Evolutionary conservation across 53 echinoderm and acorn worm genomes (phyloP).

Genomic region (Apostichopus leukothele): DNA sequence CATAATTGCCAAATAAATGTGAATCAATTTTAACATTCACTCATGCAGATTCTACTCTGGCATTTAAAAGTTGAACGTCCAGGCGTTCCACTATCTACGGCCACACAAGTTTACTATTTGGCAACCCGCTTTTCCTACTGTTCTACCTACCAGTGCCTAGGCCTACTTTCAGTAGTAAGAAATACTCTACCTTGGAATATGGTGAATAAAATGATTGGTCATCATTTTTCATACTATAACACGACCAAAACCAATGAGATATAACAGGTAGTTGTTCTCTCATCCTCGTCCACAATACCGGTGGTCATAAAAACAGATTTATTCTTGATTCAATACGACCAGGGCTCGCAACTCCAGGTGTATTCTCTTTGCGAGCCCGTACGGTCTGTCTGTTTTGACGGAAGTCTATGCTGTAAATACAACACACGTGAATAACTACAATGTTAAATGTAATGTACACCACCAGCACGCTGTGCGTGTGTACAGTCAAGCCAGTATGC

Average conservation of each 20-base stretch:
- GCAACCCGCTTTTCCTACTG: too few species aligned
- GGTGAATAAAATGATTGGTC: conserved; percentile 14
- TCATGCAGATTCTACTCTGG: too few species aligned
- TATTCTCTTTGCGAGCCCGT: conserved; percentile 22
- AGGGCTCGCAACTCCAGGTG: conserved; percentile 34
- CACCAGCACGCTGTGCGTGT: too few species aligned
- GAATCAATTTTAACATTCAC: too few species aligned
- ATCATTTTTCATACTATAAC: conserved; percentile 4
- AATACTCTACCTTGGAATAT: conserved; percentile 3
- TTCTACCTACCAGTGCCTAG: too few species aligned
- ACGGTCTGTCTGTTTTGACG: background rate
- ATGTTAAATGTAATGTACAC: too few species aligned
- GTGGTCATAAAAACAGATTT: background rate
- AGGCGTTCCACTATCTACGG: too few species aligned
- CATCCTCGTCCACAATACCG: background rate
- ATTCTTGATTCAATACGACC: background rate
- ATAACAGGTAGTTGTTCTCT: background rate
- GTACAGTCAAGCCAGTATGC: background rate
- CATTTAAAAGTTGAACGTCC: too few species aligned
- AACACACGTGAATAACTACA: background rate
- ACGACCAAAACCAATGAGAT: background rate
- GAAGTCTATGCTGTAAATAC: background rate
- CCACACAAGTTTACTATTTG: too few species aligned
- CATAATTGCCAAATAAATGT: too few species aligned
- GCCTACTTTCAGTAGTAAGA: too few species aligned